These are phyloP conservation scores for Pangasius djambal DNA, from an alignment of 2,797 vertebrate genomes.

Conservation along the genomic window DNA sequence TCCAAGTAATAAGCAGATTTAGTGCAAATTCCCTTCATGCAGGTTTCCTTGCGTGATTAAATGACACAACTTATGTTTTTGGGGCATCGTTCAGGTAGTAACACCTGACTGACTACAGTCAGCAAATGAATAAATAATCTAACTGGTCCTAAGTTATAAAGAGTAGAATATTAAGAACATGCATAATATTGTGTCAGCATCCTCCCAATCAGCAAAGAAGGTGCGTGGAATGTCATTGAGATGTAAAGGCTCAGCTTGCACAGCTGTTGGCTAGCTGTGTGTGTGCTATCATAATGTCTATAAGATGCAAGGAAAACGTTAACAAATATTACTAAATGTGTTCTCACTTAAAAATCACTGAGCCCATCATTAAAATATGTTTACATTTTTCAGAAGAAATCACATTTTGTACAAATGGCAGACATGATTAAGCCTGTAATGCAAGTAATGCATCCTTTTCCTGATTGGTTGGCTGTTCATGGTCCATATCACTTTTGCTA, in stretches of 20 bases:
- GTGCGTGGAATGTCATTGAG: background rate
- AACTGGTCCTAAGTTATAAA: background rate
- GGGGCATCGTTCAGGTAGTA: background rate
- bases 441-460: background rate
- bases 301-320: background rate
- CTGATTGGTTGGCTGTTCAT: background rate
- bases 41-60: background rate
- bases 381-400: background rate
- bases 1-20: background rate
- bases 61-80: background rate
- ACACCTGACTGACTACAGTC: background rate
- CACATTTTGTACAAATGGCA: background rate
- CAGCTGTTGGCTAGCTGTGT: background rate
- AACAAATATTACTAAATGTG: background rate
- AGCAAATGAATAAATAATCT: background rate
- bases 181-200: background rate
- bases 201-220: background rate
- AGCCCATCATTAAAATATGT: background rate
- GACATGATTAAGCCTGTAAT: background rate
- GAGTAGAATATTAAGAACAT: background rate
- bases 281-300: background rate
- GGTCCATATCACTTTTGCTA: background rate
- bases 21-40: background rate
- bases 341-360: background rate
- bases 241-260: background rate